Conservation (phyloP, 2,888 invertebrate species). For the Ennomos erosarius region DNA sequence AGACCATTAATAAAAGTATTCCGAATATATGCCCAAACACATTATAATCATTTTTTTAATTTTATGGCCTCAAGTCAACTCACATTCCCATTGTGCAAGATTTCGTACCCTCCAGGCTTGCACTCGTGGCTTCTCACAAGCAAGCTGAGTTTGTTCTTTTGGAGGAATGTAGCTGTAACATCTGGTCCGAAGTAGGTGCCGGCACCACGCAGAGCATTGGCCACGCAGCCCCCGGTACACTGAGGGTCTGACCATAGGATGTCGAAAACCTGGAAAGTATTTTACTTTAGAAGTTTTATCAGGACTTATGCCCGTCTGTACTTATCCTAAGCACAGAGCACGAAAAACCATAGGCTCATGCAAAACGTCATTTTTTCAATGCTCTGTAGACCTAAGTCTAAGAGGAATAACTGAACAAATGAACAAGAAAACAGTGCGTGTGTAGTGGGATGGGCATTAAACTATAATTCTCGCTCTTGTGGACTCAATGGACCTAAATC, state of each 20-base stretch:
- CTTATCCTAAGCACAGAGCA: too few species aligned
- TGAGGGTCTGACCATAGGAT: conserved; percentile 97
- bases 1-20: too few species aligned
- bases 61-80: conserved; percentile 45
- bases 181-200: conserved; percentile 98
- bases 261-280: conserved; percentile 90
- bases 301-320: too few species aligned
- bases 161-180: conserved; percentile 91
- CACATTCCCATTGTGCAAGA: conserved; percentile 93
- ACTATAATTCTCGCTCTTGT: too few species aligned
- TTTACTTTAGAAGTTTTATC: background rate
- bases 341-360: too few species aligned
- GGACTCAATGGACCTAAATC: too few species aligned
- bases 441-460: too few species aligned
- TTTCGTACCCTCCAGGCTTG: conserved; percentile 96
- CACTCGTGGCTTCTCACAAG: conserved; percentile 97
- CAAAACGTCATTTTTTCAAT: too few species aligned
- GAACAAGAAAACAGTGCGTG: too few species aligned
- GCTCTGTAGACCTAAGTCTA: too few species aligned
- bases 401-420: too few species aligned
- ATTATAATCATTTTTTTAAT: background rate
- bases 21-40: background rate
- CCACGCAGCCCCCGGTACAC: conserved; percentile 90
- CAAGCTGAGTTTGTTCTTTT: conserved; percentile 90
- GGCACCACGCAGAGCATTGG: conserved; percentile 94